Evolutionary conservation across 2,797 vertebrate genomes (phyloP), one percentile per base, ranked within the genome.

Genomic region (Acomys russatus): DNA sequence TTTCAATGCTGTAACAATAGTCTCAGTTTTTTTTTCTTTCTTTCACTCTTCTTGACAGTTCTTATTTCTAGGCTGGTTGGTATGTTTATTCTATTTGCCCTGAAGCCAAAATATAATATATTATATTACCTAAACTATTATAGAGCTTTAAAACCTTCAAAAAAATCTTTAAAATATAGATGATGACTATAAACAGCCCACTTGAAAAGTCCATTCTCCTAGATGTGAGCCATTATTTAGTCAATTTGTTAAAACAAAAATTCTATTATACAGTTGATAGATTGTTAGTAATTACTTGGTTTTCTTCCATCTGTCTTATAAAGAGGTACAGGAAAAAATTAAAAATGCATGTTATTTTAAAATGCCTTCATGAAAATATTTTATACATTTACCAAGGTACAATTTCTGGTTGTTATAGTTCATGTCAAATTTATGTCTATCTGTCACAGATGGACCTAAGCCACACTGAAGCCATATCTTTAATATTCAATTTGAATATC

Each of bases 151-250:
- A 96, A 92, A 74, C 7, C 1, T 95, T 93, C 54, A 44, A 88
- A 88, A 96, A 54, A 82, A 94, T 76, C 38, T 84, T 94, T 94
- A 94, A 95, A 92, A 92, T 94, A 95, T 77, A 73, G 77, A 93
- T 95, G 76, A 94, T 82, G 17, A 64, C 28, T 80, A 38, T 80
- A 93, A 96, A 79, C 33, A 82, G 76, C 23, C 2, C 66, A 88
- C 64, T 94, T 97, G 84, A 89, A 87, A 96, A 86, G 12, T 71
- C 44, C 51, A 25, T 96, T 96, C 96, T 64, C 63, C 11, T 90
- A 83, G 95, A 87, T 79, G 51, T 38, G 28, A 93, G 33, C 71
- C 51, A 93, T 94, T 95, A 94, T 93, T 95, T 92, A 59, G 33
- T 92, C 92, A 77, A 20, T 95, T 96, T 93, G 79, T 94, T 94